phyloP scores from a whole-genome alignment of 2,797 vertebrate species.

The Emydoidea blandingii region DNA sequence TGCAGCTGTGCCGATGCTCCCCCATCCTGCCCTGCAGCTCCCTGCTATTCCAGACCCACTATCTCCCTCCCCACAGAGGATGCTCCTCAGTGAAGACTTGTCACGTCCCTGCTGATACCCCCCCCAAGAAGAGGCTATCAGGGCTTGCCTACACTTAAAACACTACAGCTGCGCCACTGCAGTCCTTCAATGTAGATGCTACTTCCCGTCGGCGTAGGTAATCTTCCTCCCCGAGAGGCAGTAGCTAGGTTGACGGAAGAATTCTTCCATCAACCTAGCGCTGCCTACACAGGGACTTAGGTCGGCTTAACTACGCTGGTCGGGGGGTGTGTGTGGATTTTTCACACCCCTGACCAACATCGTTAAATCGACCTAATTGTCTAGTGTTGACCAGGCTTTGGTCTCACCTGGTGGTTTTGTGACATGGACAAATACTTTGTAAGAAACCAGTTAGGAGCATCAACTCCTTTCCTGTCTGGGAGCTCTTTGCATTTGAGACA shows the following conservation, averaged over 20 bases:
- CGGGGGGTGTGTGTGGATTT: background rate
- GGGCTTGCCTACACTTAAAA: too few relatives aligned
- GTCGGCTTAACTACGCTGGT: background rate
- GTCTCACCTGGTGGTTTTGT: background rate
- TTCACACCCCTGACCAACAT: background rate
- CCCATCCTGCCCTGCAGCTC: fast-evolving
- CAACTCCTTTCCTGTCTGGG: fast-evolving
- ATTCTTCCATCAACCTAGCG: background rate
- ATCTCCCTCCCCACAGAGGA: background rate
- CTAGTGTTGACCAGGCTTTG: background rate
- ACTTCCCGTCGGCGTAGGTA: background rate
- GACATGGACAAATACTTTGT: background rate
- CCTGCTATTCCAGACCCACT: background rate
- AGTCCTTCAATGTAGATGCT: background rate
- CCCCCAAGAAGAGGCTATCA: background rate
- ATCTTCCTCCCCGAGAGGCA: background rate
- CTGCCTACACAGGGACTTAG: background rate
- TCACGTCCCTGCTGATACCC: too few relatives aligned
- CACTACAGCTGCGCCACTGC: too few relatives aligned
- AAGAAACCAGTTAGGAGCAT: background rate
- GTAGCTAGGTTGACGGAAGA: background rate
- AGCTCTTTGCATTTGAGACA: fast-evolving
- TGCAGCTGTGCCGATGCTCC: too few relatives aligned
- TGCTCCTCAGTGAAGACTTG: fast-evolving
- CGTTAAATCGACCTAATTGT: background rate